These are phyloP conservation scores for Omphaloscelis lunosa DNA, from an alignment of 2,888 invertebrate species.

Conservation along the genomic window DNA sequence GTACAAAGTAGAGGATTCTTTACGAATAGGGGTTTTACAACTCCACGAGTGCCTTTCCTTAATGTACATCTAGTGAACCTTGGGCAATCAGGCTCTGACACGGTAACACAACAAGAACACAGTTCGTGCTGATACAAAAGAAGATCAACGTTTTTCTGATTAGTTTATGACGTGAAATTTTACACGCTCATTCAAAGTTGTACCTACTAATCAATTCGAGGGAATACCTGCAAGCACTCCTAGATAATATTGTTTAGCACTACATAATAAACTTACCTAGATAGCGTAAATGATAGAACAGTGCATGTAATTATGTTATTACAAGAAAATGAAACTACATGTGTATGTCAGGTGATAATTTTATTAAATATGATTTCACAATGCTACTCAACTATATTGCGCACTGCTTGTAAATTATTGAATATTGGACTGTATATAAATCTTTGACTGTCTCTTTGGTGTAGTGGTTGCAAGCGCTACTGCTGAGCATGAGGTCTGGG, in stretches of 20 bases:
- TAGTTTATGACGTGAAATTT: neutral
- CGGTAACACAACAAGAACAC: neutral
- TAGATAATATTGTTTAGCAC: conserved; percentile 23
- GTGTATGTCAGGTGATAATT: conserved; percentile 8
- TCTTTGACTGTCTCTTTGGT: no score
- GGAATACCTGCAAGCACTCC: conserved; percentile 53
- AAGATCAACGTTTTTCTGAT: neutral
- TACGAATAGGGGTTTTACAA: neutral
- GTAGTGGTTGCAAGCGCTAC: no score
- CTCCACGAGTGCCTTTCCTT: neutral
- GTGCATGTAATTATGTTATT: conserved; percentile 20
- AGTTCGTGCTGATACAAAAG: neutral
- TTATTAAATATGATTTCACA: conserved; percentile 22
- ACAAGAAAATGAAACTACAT: conserved; percentile 11
- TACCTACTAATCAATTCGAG: conserved; percentile 31
- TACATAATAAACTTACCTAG: conserved; percentile 3
- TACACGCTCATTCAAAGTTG: neutral
- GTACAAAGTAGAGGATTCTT: no score
- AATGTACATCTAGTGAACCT: neutral
- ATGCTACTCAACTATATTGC: neutral
- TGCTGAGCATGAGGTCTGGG: no score
- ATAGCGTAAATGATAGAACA: conserved; percentile 43
- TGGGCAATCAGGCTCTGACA: neutral
- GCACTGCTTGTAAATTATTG: neutral
- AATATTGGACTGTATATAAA: neutral